A percentile compares a stretch with the other conserved stretches of the same genome.
phyloP scores from a whole-genome alignment of 2,797 vertebrate genomes.

The Helicolenus hilgendorfi region DNA sequence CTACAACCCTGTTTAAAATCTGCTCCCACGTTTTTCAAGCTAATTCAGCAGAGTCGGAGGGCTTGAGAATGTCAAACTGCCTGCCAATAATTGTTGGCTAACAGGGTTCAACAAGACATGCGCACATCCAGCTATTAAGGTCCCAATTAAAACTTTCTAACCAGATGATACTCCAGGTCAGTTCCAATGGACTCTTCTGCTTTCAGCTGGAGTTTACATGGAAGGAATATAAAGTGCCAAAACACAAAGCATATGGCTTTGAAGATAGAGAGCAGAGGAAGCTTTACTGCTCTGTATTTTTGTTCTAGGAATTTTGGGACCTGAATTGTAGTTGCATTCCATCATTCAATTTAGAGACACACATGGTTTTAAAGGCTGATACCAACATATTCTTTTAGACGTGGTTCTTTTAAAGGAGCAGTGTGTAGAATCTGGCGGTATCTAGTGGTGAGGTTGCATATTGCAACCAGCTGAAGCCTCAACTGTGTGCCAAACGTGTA shows the following conservation, averaged over 20 bases:
- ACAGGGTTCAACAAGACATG: neutral
- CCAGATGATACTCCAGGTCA: neutral
- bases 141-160: neutral
- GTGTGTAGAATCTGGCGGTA: too few species aligned
- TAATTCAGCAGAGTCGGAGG: neutral
- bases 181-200: neutral
- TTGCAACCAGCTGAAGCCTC: too few species aligned
- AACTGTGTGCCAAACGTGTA: too few species aligned
- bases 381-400: neutral
- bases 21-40: neutral
- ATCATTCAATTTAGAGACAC: neutral
- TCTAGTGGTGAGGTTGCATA: too few species aligned
- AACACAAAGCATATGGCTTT: neutral
- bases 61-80: neutral
- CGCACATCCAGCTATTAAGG: neutral
- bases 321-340: neutral
- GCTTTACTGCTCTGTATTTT: neutral
- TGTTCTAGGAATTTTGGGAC: neutral
- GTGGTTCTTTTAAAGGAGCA: neutral
- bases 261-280: neutral
- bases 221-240: neutral
- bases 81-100: neutral
- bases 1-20: neutral
- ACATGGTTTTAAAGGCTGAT: neutral
- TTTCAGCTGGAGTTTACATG: neutral